These are phyloP conservation scores for Apodemia mormo DNA, from an alignment of 2,888 invertebrate species.

Conservation along the genomic window DNA sequence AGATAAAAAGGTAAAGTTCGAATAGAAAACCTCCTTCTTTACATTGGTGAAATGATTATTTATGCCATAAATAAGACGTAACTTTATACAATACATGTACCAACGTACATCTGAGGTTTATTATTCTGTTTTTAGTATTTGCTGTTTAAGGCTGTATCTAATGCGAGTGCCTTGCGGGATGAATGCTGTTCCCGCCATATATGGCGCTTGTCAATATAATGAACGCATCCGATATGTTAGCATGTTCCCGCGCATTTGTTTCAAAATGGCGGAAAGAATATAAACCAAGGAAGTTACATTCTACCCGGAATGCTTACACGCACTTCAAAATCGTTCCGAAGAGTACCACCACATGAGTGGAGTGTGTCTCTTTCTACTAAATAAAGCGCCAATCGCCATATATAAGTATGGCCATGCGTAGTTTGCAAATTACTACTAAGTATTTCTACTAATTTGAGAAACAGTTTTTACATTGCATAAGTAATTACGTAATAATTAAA, in stretches of 20 bases:
- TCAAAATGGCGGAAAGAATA: slow-evolving; percentile 32
- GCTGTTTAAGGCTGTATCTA: slow-evolving; percentile 26
- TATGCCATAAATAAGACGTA: slow-evolving; percentile 15
- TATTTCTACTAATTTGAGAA: too few relatives aligned
- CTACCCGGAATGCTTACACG: too few relatives aligned
- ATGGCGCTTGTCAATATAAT: slow-evolving; percentile 76
- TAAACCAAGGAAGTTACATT: too few relatives aligned
- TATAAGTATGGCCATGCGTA: too few relatives aligned
- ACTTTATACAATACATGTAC: slow-evolving; percentile 17
- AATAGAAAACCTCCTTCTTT: not conserved
- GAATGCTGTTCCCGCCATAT: slow-evolving; percentile 49
- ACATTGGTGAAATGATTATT: not conserved
- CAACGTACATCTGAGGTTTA: not conserved
- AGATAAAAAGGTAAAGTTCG: not conserved
- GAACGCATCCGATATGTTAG: slow-evolving; percentile 48
- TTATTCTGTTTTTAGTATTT: slow-evolving; percentile 25
- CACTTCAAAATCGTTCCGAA: too few relatives aligned
- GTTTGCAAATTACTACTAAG: too few relatives aligned
- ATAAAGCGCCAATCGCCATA: too few relatives aligned
- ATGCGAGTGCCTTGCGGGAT: slow-evolving; percentile 21
- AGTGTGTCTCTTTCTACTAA: too few relatives aligned
- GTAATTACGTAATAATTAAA: too few relatives aligned
- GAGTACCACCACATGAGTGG: too few relatives aligned
- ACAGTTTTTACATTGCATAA: too few relatives aligned
- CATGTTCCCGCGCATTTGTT: slow-evolving; percentile 29